Evolutionary conservation across 2,888 invertebrate species (phyloP), one percentile per base, ranked within the genome.

Genomic region (Parthenolecanium corni): DNA sequence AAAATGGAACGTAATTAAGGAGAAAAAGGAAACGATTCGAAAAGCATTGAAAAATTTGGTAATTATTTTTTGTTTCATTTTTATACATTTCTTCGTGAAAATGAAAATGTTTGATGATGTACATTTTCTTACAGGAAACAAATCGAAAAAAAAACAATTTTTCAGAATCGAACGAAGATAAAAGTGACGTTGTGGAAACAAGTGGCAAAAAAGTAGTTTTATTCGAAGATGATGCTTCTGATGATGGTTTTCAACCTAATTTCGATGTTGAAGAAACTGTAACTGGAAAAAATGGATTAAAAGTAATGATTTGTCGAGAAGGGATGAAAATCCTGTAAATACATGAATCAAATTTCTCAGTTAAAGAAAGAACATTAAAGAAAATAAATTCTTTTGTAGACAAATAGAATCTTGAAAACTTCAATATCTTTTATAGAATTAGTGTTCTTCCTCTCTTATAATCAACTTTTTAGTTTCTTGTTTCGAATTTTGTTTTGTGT

Each of bases 1-100:
- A 56, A 65, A 65, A 36, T 65, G 65, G 65, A 62, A 62, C 23
- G 53, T 40, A 5, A 42, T 65, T 21, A 62, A 62, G 14, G 52
- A 65, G 12, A 53, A 62, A 62, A 65, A 65, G 6, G 49, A 16
- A 53, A 20, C 56, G 18, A 65, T 65, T 52, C 21, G 53, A 3
- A 65, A 65, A 42, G 65, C 65, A 18, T 38, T 65, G 2, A 65
- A 62, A 42, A 49, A 49, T 23, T 21, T 49, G 9, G 49, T 49
- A 23, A 49, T 18, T n/a, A n/a, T n/a, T n/a, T n/a, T n/a, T n/a
- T n/a, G n/a, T n/a, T 14, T 49, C 23, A 42, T 9, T 9, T 14
- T 42, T 42, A 14, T 3, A 18, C n/a, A n/a, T n/a, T n/a, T n/a
- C n/a, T 42, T 42, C 14, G 4, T 14, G 4, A 42, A 9, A 9